Evolutionary conservation across 2,113 vertebrate genomes (phyloP).

Genomic region (Nibea coibor): DNA sequence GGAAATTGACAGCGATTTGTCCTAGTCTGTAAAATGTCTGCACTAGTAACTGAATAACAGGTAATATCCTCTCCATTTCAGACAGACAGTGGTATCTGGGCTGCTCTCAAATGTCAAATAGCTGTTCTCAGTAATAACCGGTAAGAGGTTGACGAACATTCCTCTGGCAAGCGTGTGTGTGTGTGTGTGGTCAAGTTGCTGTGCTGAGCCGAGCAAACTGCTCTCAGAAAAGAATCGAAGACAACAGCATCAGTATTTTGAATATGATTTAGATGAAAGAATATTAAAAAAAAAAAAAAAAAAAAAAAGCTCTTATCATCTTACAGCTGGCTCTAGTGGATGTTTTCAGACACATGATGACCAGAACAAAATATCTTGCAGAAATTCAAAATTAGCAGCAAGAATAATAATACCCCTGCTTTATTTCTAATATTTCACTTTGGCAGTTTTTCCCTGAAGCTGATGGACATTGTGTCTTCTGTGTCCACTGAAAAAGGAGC

Average conservation of each 20-base stretch:
- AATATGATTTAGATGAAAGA: constrained; percentile 30
- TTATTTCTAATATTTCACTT: constrained; percentile 37
- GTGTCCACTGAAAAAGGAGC: constrained; percentile 37
- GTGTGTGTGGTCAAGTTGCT: constrained; percentile 19
- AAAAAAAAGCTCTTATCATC: constrained; percentile 35
- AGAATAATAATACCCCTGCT: not conserved
- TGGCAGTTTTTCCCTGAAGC: constrained; percentile 37
- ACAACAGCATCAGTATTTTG: constrained; percentile 38
- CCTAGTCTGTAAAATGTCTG: constrained; percentile 34
- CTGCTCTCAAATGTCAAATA: constrained; percentile 60
- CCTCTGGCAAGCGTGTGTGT: constrained; percentile 16
- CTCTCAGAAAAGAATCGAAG: constrained; percentile 32
- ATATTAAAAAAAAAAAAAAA: constrained; percentile 1
- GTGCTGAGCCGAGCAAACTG: constrained; percentile 6
- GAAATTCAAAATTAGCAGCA: constrained; percentile 13
- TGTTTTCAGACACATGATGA: constrained; percentile 23
- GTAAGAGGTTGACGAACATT: constrained; percentile 49
- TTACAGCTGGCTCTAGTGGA: constrained; percentile 36
- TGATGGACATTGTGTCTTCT: constrained; percentile 17
- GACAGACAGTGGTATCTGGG: constrained; percentile 24
- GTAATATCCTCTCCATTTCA: constrained; percentile 53
- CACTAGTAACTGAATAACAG: constrained; percentile 42
- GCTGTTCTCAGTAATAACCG: constrained; percentile 55
- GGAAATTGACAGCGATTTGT: constrained; percentile 49
- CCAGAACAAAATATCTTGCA: constrained; percentile 23